Percentiles rank a stretch among this genome's conserved stretches.
phyloP scores from a whole-genome alignment of 2,797 vertebrate species.

The Tiaroga cobitis region DNA sequence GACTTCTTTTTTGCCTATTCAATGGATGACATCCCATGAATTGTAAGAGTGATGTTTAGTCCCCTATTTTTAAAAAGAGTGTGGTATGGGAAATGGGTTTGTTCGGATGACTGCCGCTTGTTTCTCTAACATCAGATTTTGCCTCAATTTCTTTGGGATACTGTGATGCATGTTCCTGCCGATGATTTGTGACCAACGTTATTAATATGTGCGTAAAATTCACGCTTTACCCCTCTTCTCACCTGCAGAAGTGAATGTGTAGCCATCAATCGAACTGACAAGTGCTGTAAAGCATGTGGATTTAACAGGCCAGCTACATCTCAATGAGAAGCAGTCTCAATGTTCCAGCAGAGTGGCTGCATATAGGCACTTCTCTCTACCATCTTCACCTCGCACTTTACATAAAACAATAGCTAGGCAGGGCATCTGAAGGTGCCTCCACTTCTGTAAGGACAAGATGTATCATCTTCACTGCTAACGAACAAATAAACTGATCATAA shows the following conservation, averaged over 20 bases:
- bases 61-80: conserved; percentile 34
- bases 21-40: conserved; percentile 21
- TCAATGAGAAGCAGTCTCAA: conserved; percentile 49
- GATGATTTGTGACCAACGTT: conserved; percentile 55
- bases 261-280: conserved; percentile 61
- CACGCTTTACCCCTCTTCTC: conserved; percentile 47
- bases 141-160: conserved; percentile 34
- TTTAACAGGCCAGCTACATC: conserved; percentile 56
- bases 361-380: conserved; percentile 18
- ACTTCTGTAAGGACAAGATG: conserved; percentile 16
- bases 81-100: conserved; percentile 49
- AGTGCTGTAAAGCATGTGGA: conserved; percentile 60
- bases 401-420: conserved; percentile 43
- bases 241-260: conserved; percentile 53
- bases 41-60: conserved; percentile 39
- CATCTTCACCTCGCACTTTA: not conserved
- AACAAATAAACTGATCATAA: conserved; percentile 24
- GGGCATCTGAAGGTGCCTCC: conserved; percentile 54
- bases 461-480: conserved; percentile 11
- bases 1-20: conserved; percentile 27
- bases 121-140: conserved; percentile 26
- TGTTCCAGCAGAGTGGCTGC: conserved; percentile 48
- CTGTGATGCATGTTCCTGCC: conserved; percentile 40
- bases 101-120: conserved; percentile 50
- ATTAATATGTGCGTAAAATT: conserved; percentile 60